Percentiles rank a stretch among this genome's conserved stretches.
Evolutionary conservation across 2,113 vertebrate species (phyloP).

Genomic region (Triplophysa dalaica): DNA sequence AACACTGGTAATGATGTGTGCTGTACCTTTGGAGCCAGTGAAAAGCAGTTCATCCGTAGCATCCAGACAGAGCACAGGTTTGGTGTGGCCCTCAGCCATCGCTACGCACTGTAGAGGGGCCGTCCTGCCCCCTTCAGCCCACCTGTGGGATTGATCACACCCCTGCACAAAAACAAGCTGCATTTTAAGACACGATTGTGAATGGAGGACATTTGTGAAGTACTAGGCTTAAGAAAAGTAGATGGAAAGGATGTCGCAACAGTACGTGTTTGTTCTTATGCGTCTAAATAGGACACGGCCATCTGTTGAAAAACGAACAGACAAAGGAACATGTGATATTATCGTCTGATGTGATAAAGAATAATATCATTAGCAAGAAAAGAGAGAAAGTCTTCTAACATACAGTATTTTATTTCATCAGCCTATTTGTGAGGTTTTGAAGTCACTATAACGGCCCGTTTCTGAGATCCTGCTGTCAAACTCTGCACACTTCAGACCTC

Average conservation of each 20-base stretch:
- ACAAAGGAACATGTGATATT: not conserved
- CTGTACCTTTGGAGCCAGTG: slow-evolving; percentile 91
- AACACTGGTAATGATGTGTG: not conserved
- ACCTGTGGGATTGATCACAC: slow-evolving; percentile 88
- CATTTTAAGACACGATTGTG: slow-evolving; percentile 16
- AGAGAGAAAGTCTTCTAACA: not conserved
- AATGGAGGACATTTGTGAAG: not conserved
- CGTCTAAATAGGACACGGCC: not conserved
- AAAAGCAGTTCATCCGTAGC: slow-evolving; percentile 95
- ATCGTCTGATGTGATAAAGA: not conserved
- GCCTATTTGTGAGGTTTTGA: not conserved
- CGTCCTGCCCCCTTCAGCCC: slow-evolving; percentile 85
- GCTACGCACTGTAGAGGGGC: slow-evolving; percentile 92
- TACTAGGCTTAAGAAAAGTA: not conserved
- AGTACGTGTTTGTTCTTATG: slow-evolving; percentile 3
- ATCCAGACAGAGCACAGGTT: slow-evolving; percentile 93
- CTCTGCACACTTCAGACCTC: slow-evolving; percentile 7
- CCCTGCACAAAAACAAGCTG: slow-evolving; percentile 74
- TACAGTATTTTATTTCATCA: not conserved
- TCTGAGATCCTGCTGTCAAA: not conserved
- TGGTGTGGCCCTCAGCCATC: slow-evolving; percentile 92
- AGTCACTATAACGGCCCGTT: not conserved
- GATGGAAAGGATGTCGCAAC: slow-evolving; percentile 11
- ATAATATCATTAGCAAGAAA: not conserved
- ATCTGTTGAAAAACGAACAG: slow-evolving; percentile 21